Percentiles rank a stretch among this genome's conserved stretches.
Evolutionary conservation across 2,113 vertebrate genomes (phyloP).

Genomic region (Turdus rufiventris): DNA sequence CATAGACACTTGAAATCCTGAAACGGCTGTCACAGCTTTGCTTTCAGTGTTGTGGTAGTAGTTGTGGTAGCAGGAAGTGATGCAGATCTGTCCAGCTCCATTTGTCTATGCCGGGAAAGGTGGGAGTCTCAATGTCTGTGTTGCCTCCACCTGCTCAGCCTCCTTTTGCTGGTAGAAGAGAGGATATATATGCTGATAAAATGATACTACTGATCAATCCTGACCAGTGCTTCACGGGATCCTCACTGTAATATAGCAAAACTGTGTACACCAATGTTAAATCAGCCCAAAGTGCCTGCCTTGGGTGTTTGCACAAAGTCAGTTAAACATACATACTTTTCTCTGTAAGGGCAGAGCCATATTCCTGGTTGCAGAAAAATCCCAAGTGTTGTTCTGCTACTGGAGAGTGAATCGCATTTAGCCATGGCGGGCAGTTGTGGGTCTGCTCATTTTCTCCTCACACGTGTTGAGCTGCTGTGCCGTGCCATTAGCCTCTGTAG

Average conservation of each 20-base stretch:
- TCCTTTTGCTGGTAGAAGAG: background rate
- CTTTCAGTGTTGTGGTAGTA: background rate
- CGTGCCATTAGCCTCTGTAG: background rate
- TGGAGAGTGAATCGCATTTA: fast-evolving
- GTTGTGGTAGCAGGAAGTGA: background rate
- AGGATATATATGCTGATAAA: background rate
- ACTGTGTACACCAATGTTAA: background rate
- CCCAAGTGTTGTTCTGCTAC: fast-evolving
- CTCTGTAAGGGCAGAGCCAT: background rate
- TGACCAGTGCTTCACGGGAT: background rate
- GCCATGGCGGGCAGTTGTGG: fast-evolving
- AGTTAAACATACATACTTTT: background rate
- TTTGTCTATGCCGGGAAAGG: background rate
- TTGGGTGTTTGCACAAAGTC: background rate
- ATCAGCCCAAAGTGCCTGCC: background rate
- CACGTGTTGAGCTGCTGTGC: fast-evolving
- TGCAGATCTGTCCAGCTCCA: background rate
- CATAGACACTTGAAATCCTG: background rate
- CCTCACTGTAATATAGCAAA: background rate
- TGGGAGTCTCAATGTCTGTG: background rate
- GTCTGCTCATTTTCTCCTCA: background rate
- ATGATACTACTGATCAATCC: background rate
- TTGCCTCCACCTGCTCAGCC: background rate
- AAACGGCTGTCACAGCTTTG: background rate
- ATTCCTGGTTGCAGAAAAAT: background rate